Percentiles rank a stretch among this genome's conserved stretches.
These are phyloP conservation scores for Octodonta nipae DNA, from an alignment of 2,888 invertebrate species.

Conservation along the genomic window DNA sequence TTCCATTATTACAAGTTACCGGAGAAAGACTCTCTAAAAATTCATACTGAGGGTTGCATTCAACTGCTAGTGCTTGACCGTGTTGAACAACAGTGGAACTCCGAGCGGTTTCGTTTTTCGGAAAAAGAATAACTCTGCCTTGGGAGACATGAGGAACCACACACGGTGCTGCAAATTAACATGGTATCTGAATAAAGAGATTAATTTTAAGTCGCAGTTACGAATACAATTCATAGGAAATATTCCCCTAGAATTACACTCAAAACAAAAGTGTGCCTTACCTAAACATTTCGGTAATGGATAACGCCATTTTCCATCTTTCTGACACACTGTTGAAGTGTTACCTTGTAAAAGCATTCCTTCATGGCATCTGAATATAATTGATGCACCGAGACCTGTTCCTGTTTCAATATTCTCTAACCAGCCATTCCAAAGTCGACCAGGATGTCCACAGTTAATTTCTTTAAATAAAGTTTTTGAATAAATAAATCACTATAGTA, in stretches of 20 bases:
- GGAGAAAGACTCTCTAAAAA: slow-evolving; percentile 61
- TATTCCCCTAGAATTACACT: too few species aligned
- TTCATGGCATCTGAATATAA: slow-evolving; percentile 86
- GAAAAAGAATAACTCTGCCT: slow-evolving; percentile 56
- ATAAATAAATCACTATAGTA: too few species aligned
- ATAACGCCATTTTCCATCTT: slow-evolving; percentile 90
- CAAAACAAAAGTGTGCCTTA: too few species aligned
- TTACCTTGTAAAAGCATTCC: slow-evolving; percentile 82
- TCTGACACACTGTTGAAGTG: slow-evolving; percentile 81
- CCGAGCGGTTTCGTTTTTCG: slow-evolving; percentile 39
- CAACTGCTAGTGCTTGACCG: slow-evolving; percentile 58
- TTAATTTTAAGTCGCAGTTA: neutral
- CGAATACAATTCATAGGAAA: too few species aligned
- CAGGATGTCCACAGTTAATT: slow-evolving; percentile 92
- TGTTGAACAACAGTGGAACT: slow-evolving; percentile 50
- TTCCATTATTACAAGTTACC: slow-evolving; percentile 84
- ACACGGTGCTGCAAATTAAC: slow-evolving; percentile 70
- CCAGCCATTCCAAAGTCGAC: slow-evolving; percentile 91
- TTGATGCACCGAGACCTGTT: slow-evolving; percentile 79
- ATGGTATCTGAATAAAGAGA: neutral
- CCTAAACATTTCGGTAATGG: slow-evolving; percentile 81
- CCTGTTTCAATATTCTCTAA: slow-evolving; percentile 78
- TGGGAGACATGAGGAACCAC: slow-evolving; percentile 79
- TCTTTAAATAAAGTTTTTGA: slow-evolving; percentile 47
- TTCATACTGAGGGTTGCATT: slow-evolving; percentile 76